Base-by-base conservation (phyloP, 1,140 invertebrate species). In the Galendromus occidentalis region DNA sequence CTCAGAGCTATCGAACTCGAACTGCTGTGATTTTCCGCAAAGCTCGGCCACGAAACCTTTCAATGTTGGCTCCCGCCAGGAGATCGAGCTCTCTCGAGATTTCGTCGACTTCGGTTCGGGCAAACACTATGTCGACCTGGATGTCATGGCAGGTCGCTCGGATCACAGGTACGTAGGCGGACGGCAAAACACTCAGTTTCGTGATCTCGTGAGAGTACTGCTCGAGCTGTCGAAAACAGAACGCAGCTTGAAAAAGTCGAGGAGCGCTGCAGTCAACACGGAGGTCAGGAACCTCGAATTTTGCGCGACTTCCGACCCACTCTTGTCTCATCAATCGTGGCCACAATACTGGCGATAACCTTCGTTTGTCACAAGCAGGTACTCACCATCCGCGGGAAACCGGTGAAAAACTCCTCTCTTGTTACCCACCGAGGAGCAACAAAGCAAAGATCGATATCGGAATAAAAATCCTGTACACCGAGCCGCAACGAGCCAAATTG, bases 331-430 rank as follows among this genome's bases (percentile, higher is more conserved):
- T n/a, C n/a, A n/a, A 39, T 39, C 33, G 33, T 6, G 33, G 9
- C 33, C 4, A 9, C 33, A 39, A 39, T 4, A 6, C 33, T 39
- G 33, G 4, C 4, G 33, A 9, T 39, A 39, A n/a, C n/a, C n/a
- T n/a, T n/a, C n/a, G n/a, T n/a, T n/a, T n/a, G n/a, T n/a, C n/a
- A n/a, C n/a, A n/a, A n/a, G n/a, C 9, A 39, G 33, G 25, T 33
- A 59, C 51, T 59, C 25, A 59, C 51, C 51, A 59, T 29, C 51
- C 33, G 14, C n/a, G 51, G 51, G 22, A 59, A 59, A 59, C 51
- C 33, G 25, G 51, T 59, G 51, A 59, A 59, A 33, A 59, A 59
- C 51, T 59, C 51, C 25, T 59, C 51, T 6, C 51, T 25, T 17
- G 25, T 59, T 14, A 59, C 25, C 51, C 51, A 59, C 14, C 51